These are phyloP conservation scores for Psococerastis gibbosa DNA, from an alignment of 2,888 invertebrate species.

Conservation along the genomic window DNA sequence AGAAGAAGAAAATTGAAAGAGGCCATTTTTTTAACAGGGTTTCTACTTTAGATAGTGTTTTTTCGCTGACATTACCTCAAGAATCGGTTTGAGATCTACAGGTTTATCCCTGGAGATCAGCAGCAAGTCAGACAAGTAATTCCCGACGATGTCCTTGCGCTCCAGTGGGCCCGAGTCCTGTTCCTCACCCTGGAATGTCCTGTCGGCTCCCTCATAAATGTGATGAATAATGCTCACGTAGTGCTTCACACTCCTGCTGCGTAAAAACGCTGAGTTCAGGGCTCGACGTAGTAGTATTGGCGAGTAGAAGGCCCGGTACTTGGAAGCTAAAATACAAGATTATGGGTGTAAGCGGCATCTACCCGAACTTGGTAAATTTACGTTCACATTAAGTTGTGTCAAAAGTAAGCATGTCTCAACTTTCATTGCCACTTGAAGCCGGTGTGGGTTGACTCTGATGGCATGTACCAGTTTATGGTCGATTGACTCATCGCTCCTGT, in stretches of 20 bases:
- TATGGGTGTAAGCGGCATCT: too few relatives aligned
- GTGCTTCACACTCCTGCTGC: slow-evolving; percentile 39
- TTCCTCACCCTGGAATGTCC: slow-evolving; percentile 21
- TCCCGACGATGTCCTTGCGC: slow-evolving; percentile 32
- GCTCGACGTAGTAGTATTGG: slow-evolving; percentile 34
- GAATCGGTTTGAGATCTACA: slow-evolving; percentile 4
- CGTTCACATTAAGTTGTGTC: too few relatives aligned
- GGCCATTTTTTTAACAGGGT: too few relatives aligned
- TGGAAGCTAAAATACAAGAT: slow-evolving; percentile 21
- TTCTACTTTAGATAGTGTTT: too few relatives aligned
- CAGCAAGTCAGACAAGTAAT: slow-evolving; percentile 33
- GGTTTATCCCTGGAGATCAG: slow-evolving; percentile 19
- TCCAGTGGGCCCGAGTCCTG: slow-evolving; percentile 20
- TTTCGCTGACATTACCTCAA: too few relatives aligned
- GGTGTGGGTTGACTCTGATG: too few relatives aligned
- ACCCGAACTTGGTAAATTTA: too few relatives aligned
- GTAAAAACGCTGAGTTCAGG: slow-evolving; percentile 35
- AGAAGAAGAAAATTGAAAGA: too few relatives aligned
- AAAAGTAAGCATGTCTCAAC: too few relatives aligned
- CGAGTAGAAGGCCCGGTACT: slow-evolving; percentile 37
- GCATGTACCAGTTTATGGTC: too few relatives aligned
- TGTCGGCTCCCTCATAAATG: slow-evolving; percentile 21
- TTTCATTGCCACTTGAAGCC: too few relatives aligned
- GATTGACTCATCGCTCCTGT: too few relatives aligned
- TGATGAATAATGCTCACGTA: slow-evolving; percentile 39